These are phyloP conservation scores for Patella vulgata DNA, from an alignment of 1,140 invertebrate genomes.

Conservation along the genomic window DNA sequence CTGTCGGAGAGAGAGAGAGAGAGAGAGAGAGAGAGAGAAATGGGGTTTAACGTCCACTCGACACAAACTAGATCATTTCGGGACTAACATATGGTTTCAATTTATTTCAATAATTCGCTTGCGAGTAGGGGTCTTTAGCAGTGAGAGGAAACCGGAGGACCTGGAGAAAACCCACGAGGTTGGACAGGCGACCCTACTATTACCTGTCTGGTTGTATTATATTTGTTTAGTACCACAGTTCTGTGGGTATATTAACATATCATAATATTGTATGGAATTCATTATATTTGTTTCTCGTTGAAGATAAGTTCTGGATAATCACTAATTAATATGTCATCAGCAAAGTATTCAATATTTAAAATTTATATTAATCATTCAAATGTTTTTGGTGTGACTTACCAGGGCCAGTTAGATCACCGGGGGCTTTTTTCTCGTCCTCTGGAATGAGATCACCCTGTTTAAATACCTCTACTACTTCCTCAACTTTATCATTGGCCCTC, in stretches of 20 bases:
- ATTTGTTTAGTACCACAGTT: background rate
- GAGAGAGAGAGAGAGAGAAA: slow-evolving; percentile 1
- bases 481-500: slow-evolving; percentile 1
- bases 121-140: too few relatives aligned
- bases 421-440: background rate
- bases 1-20: background rate
- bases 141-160: too few relatives aligned
- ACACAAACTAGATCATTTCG: too few relatives aligned
- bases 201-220: background rate
- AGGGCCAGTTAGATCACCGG: background rate
- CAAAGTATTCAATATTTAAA: too few relatives aligned
- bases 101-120: too few relatives aligned
- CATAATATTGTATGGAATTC: background rate
- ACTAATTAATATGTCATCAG: background rate
- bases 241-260: background rate
- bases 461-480: slow-evolving; percentile 1
- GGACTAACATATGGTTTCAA: too few relatives aligned
- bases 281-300: background rate
- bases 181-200: background rate
- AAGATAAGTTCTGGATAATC: too few relatives aligned
- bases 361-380: background rate
- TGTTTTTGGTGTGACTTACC: background rate
- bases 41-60: too few relatives aligned
- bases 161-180: too few relatives aligned
- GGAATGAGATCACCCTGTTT: background rate